Conservation (phyloP, 2,888 invertebrate genomes). For the Mesorhabditis belari region DNA sequence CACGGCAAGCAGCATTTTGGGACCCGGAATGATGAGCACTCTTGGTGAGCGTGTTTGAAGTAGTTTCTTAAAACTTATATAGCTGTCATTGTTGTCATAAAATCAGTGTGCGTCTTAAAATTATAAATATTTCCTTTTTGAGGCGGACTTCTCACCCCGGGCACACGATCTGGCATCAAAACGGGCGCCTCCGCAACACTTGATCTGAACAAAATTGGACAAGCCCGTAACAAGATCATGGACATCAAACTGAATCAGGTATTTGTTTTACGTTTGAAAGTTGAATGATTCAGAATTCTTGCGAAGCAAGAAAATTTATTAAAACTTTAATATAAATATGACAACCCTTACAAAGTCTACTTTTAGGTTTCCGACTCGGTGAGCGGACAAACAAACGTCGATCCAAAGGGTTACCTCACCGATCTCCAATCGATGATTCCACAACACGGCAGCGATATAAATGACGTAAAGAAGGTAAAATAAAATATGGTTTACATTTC, state of each 20-base stretch:
- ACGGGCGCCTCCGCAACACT: constrained; percentile 64
- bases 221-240: constrained; percentile 97
- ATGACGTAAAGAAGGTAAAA: constrained; percentile 49
- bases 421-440: constrained; percentile 99
- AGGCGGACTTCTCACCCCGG: constrained; percentile 64
- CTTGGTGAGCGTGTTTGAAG: constrained; percentile 1
- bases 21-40: constrained; percentile 11
- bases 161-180: constrained; percentile 65
- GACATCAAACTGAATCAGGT: constrained; percentile 90
- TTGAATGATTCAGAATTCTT: constrained; percentile 26
- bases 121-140: constrained; percentile 1
- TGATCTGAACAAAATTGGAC: constrained; percentile 94
- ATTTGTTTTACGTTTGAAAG: constrained; percentile 7
- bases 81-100: too few species aligned
- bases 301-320: constrained; percentile 1
- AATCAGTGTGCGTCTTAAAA: too few species aligned
- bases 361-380: constrained; percentile 74
- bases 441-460: constrained; percentile 78
- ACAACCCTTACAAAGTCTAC: not conserved
- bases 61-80: not conserved
- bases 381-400: constrained; percentile 96
- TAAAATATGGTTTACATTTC: not conserved
- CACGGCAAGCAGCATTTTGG: constrained; percentile 58
- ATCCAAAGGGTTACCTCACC: constrained; percentile 98
- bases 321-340: too few species aligned